phyloP scores from a whole-genome alignment of 2,113 vertebrate genomes.

The Takifugu flavidus region DNA sequence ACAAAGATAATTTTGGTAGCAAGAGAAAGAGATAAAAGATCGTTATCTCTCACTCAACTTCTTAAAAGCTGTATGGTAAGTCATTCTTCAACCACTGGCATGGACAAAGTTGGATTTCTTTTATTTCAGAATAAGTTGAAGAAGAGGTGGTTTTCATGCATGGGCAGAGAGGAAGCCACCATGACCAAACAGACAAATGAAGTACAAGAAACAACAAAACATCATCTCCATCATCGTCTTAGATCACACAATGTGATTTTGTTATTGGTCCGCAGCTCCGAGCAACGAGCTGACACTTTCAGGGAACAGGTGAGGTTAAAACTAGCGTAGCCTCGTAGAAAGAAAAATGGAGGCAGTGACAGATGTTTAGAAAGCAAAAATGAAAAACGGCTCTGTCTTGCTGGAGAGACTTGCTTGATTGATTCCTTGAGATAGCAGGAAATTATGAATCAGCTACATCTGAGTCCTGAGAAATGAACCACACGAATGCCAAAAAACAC shows the following conservation, averaged over 20 bases:
- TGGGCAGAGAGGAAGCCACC: constrained; percentile 3
- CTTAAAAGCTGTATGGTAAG: not conserved
- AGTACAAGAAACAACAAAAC: not conserved
- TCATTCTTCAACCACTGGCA: not conserved
- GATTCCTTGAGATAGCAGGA: not conserved
- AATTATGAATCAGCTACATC: not conserved
- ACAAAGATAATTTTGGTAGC: too few species aligned
- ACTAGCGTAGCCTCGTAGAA: too few species aligned
- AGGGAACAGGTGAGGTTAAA: too few species aligned
- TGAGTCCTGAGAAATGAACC: not conserved
- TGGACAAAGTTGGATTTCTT: not conserved
- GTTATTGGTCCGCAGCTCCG: too few species aligned
- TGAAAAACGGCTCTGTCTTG: too few species aligned
- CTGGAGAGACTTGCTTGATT: not conserved
- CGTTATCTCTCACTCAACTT: too few species aligned
- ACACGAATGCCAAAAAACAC: not conserved
- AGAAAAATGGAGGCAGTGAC: too few species aligned
- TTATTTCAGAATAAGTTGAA: constrained; percentile 1
- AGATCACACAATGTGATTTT: too few species aligned
- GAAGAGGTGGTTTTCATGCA: constrained; percentile 4
- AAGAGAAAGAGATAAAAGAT: too few species aligned
- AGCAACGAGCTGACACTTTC: too few species aligned
- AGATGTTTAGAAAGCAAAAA: too few species aligned
- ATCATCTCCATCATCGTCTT: too few species aligned
- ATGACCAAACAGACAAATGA: not conserved